Base-by-base conservation (phyloP, 2,113 vertebrate species). In the Talpa occidentalis region DNA sequence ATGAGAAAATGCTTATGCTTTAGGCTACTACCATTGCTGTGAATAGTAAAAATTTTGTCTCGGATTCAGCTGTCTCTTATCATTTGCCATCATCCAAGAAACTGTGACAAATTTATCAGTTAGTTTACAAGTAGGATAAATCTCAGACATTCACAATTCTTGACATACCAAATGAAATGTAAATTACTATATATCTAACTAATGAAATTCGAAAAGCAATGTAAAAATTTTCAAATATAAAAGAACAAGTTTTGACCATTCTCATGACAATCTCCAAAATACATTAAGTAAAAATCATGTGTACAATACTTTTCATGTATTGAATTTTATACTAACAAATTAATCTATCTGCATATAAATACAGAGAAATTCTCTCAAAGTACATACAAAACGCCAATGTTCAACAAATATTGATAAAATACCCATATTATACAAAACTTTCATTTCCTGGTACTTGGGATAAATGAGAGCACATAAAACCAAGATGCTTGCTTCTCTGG, bases 321-420 rank as follows among this genome's bases (percentile, higher is more conserved):
- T 77, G 72, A 83, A 88, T 88, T 77, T 67, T 84, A 78, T 10
- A 77, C 16, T 37, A 76, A 60, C 14, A 79, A 22, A 94, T 85
- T 84, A 74, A 69, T 44, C 17, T 22, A 72, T 49, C 66, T 91
- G 37, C 35, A 89, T 86, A 4, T 32, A 76, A 92, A 80, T 56
- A 2, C 30, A 70, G 40, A 86, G 32, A 86, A 81, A 16, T n/a
- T 76, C 67, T 77, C 69, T 87, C 62, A 86, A 93, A 76, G 37
- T 66, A 78, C 28, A 66, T 67, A 56, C 0, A 84, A 94, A 62
- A 10, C 40, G 73, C 47, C 30, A 76, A 74, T 74, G 60, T 24
- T 67, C 35, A 70, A 80, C 26, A 70, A 89, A 67, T 83, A 54
- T 19, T 80, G 52, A 80, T 1, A 16, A 77, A 80, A 84, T 35